Evolutionary conservation across 2,888 invertebrate genomes (phyloP), one percentile per base, ranked within the genome.

Genomic region (Dicranocentrus wangi): DNA sequence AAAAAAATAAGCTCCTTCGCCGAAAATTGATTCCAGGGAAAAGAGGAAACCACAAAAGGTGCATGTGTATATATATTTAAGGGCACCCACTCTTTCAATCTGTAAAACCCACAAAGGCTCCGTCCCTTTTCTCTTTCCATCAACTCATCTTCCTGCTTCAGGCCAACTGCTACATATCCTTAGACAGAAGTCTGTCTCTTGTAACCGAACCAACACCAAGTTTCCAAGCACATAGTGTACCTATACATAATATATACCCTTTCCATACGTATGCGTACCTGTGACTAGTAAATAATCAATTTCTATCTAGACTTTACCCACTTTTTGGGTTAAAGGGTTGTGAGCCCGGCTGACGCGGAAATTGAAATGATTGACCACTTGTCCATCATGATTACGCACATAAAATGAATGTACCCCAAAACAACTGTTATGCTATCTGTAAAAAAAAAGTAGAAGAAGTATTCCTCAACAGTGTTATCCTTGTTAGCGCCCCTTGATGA

Each of bases 361-460:
- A 76, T 66, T 68, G 58, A 68, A 76, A 68, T 76, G 72, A 72
- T 72, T 72, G 72, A 72, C 72, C 72, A 61, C 72, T 72, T 72
- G 72, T 72, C 63, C 63, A 63, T 72, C 72, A 61, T 60, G 39
- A 68, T 76, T 76, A 58, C 42, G 19, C 66, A 61, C 17, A 15
- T 60, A 43, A 68, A 73, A 13, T 19, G 19, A 73, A 13, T 19
- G 19, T 63, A 61, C 51, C 19, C 53, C 42, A 5, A 55, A 47
- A 47, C 5, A 55, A 21, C 5, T 55, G 3, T 55, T 15, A 32
- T 21, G 8, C 39, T 10, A 17, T 39, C 32, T 63, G 1, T 32
- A 27, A 63, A 63, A 27, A 63, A 63, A 63, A 63, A 15, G 19
- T n/a, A n/a, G n/a, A n/a, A n/a, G n/a, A 21, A 65, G 43, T 32